Percentiles rank a stretch among this genome's conserved stretches.
These are phyloP conservation scores for Eumeta japonica DNA, from an alignment of 1,140 invertebrate species.

Conservation along the genomic window DNA sequence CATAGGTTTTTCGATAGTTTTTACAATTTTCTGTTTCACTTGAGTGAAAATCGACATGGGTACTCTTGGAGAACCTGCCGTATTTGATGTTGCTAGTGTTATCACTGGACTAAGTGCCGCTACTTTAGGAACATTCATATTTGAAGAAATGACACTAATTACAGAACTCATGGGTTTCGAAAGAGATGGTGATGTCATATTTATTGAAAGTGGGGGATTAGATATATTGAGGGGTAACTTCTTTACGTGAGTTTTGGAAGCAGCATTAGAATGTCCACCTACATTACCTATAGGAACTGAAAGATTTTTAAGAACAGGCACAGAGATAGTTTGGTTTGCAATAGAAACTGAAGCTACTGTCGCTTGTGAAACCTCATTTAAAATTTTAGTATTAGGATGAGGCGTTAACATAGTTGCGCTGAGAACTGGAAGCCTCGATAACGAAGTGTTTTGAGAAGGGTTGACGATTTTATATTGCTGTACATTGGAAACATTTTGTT, in stretches of 20 bases:
- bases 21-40: constrained; percentile 54
- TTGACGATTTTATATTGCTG: constrained; percentile 54
- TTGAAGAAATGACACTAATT: constrained; percentile 50
- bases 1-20: constrained; percentile 57
- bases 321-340: constrained; percentile 62
- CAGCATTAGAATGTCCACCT: constrained; percentile 24
- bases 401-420: constrained; percentile 44
- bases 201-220: constrained; percentile 34
- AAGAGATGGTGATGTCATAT: constrained; percentile 36
- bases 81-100: constrained; percentile 40
- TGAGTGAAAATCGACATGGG: constrained; percentile 49
- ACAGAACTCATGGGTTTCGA: constrained; percentile 50
- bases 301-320: constrained; percentile 59
- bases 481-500: constrained; percentile 32
- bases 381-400: constrained; percentile 49
- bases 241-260: constrained; percentile 38
- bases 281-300: constrained; percentile 40
- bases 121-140: constrained; percentile 36
- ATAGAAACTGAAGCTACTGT: constrained; percentile 60
- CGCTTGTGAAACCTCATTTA: constrained; percentile 53
- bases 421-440: constrained; percentile 41
- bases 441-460: constrained; percentile 25
- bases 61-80: constrained; percentile 28
- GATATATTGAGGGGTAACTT: constrained; percentile 44
- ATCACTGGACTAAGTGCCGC: constrained; percentile 45